Evolutionary conservation across 2,888 invertebrate species (phyloP).

Genomic region (Pristionchus arcanus): DNA sequence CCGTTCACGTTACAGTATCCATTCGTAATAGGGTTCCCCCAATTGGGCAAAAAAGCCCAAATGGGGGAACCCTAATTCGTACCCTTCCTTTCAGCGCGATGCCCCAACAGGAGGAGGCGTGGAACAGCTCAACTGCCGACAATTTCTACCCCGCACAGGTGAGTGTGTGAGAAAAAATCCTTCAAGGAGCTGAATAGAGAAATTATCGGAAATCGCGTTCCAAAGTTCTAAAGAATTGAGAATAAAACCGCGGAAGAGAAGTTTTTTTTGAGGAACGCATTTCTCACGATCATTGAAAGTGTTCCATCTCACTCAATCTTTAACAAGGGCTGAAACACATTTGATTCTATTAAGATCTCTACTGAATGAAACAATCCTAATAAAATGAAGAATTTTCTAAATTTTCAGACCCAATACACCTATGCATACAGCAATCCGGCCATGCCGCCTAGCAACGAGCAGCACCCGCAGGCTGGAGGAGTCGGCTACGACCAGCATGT

Average conservation of each 20-base stretch:
- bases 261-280: no score
- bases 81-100: background rate
- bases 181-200: no score
- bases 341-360: no score
- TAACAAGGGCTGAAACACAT: background rate
- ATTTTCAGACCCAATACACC: conserved; percentile 21
- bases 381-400: background rate
- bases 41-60: no score
- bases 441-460: background rate
- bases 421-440: conserved; percentile 23
- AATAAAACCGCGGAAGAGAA: no score
- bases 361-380: no score
- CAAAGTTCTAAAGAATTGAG: no score
- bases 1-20: background rate
- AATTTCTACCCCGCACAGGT: background rate
- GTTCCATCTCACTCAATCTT: background rate
- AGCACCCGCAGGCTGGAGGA: background rate
- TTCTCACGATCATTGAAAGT: no score
- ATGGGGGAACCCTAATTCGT: no score
- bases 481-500: background rate
- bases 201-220: no score
- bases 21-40: background rate
- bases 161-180: no score
- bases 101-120: background rate
- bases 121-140: background rate